Base-by-base conservation (phyloP, 2,797 vertebrate species). In the Hylomyscus alleni region DNA sequence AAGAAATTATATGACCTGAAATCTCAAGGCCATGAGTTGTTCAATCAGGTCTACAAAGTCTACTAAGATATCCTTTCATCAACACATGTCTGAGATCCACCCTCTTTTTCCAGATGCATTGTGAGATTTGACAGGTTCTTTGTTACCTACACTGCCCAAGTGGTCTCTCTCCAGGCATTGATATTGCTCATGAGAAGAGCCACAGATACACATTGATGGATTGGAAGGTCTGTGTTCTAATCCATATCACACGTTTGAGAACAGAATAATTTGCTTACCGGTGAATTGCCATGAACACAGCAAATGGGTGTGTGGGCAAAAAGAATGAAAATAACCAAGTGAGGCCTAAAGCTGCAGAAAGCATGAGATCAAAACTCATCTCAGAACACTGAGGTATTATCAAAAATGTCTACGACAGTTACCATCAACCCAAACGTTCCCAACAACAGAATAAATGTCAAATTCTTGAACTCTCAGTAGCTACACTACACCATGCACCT, bases 381-480 rank as follows among this genome's bases (percentile, higher is more conserved):
- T 92, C n/a, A 7, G 12, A 85, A 81, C 14, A 13, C 62, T 56
- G 37, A 58, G n/a, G 6, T 47, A 52, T 50, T 54, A 72, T 80
- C 22, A 73, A 65, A 54, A 78, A 93, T 44, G 78, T 78, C 3
- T 67, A 29, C 44, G 10, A 4, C 31, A 22, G 47, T 67, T 67
- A n/a, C 44, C 73, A 50, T 7, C 37, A 50, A 6, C 50, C 69
- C 31, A 26, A 83, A 84, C 40, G 4, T 34, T 90, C 22, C 92
- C 81, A 81, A 44, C 84, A 88, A 82, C n/a, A 86, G 81, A 88
- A 89, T 88, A 87, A 88, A 90, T 92, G 29, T 29, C 89, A 93
- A 93, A 69, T 76, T 75, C 81, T 62, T 87, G 54, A 29, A 89
- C 60, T 58, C 47, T 60, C 9, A 50, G 34, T n/a, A 58, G 29